phyloP scores from a whole-genome alignment of 2,888 invertebrate species.

The Linnaemya tessellans region DNA sequence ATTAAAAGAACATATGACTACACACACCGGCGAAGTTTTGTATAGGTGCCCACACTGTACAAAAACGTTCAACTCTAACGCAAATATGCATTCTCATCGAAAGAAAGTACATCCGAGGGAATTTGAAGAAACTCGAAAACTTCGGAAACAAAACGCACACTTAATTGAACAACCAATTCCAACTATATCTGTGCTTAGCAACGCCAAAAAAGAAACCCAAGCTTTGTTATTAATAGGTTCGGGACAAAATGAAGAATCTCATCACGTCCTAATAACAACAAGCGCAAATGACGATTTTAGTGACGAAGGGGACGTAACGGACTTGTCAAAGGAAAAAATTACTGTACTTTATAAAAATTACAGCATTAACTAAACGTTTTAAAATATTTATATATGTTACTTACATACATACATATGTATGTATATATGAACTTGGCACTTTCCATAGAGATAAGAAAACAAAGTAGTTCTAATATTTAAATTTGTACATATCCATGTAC shows the following conservation, averaged over 20 bases:
- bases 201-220: constrained; percentile 56
- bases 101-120: constrained; percentile 81
- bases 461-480: too few relatives aligned
- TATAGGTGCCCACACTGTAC: constrained; percentile 82
- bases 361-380: constrained; percentile 53
- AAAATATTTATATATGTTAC: background rate
- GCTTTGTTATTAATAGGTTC: constrained; percentile 58
- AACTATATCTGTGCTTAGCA: constrained; percentile 58
- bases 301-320: constrained; percentile 50
- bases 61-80: constrained; percentile 82
- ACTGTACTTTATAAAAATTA: constrained; percentile 65
- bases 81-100: constrained; percentile 82
- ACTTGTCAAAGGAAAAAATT: constrained; percentile 61
- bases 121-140: constrained; percentile 77
- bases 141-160: constrained; percentile 63
- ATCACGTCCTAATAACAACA: constrained; percentile 64
- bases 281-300: constrained; percentile 51
- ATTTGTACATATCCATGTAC: too few relatives aligned
- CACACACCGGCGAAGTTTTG: constrained; percentile 81
- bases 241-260: constrained; percentile 56
- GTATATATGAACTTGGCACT: too few relatives aligned
- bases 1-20: constrained; percentile 81
- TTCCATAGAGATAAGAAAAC: background rate
- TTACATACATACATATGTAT: too few relatives aligned
- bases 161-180: constrained; percentile 60